Conservation (phyloP, 2,888 invertebrate genomes). For the Rhaphigaster nebulosa region DNA sequence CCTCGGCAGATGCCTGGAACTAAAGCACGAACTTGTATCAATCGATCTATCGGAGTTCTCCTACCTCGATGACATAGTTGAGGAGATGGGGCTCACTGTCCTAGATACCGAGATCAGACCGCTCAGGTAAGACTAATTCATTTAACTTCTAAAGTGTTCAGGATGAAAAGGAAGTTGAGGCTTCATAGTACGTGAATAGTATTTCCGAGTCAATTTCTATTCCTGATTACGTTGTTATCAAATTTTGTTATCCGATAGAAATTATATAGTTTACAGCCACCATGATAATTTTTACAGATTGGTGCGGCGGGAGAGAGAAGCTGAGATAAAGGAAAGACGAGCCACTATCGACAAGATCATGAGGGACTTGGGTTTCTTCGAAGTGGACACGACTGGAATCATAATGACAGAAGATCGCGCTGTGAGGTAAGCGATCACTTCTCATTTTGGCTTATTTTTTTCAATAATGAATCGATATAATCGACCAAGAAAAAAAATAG, state of each 20-base stretch:
- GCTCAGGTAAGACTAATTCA: constrained; percentile 57
- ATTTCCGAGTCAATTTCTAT: too few relatives aligned
- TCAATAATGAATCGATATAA: too few relatives aligned
- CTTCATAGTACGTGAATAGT: too few relatives aligned
- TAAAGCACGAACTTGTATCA: constrained; percentile 90
- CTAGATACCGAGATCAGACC: constrained; percentile 38
- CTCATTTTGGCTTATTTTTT: too few relatives aligned
- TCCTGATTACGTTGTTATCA: too few relatives aligned
- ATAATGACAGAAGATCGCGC: constrained; percentile 84
- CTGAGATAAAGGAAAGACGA: constrained; percentile 74
- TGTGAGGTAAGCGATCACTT: constrained; percentile 70
- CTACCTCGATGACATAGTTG: constrained; percentile 86
- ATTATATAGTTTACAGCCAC: too few relatives aligned
- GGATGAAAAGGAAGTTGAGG: neutral
- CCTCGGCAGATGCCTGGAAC: constrained; percentile 83
- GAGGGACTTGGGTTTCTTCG: constrained; percentile 82
- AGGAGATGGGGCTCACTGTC: constrained; percentile 69
- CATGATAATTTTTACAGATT: constrained; percentile 9
- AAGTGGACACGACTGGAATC: constrained; percentile 71
- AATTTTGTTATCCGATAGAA: too few relatives aligned
- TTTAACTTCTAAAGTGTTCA: neutral
- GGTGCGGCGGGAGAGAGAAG: constrained; percentile 66
- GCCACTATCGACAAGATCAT: constrained; percentile 81
- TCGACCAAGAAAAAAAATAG: too few relatives aligned
- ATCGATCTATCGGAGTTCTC: constrained; percentile 88